Evolutionary conservation across 2,797 vertebrate genomes (phyloP), one percentile per base, ranked within the genome.

Genomic region (Enteromius radiatus): DNA sequence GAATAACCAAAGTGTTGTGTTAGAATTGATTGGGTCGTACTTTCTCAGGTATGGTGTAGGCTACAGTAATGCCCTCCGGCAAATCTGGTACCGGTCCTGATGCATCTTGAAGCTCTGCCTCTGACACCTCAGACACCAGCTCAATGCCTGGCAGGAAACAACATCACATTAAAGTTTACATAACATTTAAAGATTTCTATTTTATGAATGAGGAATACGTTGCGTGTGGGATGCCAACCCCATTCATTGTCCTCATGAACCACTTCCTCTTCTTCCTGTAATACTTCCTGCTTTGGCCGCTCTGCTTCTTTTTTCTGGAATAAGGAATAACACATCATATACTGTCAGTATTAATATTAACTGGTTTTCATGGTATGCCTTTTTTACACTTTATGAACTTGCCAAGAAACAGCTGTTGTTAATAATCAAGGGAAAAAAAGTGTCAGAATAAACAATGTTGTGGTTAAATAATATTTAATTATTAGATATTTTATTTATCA

Each of bases 211-310:
- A 56, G 17, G 4, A 31, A 64, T 33, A 21, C 1, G 0, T 49
- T 43, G 23, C n/a, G 11, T 64, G 41, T 19, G 61, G 10, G 38
- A 8, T 41, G 31, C 93, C 92, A 89, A 99, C 98, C 98, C 98
- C 97, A 99, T 5, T 97, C 95, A 23, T 99, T 99, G 49, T 99
- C 97, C 87, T 99, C 98, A 0, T 99, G 98, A 7, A 98, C 87
- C 14, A 99, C 89, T 82, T 89, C 94, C 70, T 94, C 94, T 64
- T 95, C 94, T 86, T 95, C 93, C 82, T 93, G 91, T 45, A 91
- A 83, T 10, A 92, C 87, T 90, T 95, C 95, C 70, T 94, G 89
- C 87, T 95, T 96, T 8, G 97, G 97, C 75, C 23, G 85, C 78
- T 90, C 90, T 36, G 92, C 95, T 90, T 93, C 95, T 91, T 91